Evolutionary conservation across 2,797 vertebrate genomes (phyloP).

Genomic region (Babyrousa celebensis): DNA sequence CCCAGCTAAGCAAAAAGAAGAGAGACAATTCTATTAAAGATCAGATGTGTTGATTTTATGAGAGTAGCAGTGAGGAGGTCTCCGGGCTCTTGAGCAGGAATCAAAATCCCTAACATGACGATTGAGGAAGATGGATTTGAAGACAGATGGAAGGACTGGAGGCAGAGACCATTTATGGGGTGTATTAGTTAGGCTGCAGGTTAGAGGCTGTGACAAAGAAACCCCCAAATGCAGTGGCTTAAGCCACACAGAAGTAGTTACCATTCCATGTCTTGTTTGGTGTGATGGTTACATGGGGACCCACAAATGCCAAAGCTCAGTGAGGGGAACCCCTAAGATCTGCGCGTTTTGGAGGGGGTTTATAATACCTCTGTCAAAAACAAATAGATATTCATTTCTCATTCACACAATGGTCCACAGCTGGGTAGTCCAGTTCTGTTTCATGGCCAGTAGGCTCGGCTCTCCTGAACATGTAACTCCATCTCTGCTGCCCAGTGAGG

Average conservation of each 20-base stretch:
- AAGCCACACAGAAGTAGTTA: not conserved
- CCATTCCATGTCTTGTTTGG: not conserved
- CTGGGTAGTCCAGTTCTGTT: not conserved
- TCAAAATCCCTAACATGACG: not conserved
- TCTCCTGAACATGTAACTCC: not conserved
- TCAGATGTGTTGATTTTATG: not conserved
- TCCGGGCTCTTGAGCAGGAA: not conserved
- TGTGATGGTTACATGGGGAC: not conserved
- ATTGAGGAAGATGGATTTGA: not conserved
- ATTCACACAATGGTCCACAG: not conserved
- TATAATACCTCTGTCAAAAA: not conserved
- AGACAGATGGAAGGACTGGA: not conserved
- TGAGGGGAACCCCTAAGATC: not conserved
- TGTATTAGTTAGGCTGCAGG: not conserved
- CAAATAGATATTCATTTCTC: not conserved
- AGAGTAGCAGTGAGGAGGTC: not conserved
- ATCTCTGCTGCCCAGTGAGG: not conserved
- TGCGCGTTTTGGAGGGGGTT: not conserved
- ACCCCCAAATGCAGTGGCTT: not conserved
- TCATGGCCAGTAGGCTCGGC: not conserved
- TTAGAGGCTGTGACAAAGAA: not conserved
- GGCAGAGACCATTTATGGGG: not conserved
- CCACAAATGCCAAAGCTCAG: not conserved
- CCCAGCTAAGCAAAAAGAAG: constrained; percentile 14
- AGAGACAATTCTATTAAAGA: not conserved